phyloP scores from a whole-genome alignment of 2,797 vertebrate species.

The Hydrolagus colliei region DNA sequence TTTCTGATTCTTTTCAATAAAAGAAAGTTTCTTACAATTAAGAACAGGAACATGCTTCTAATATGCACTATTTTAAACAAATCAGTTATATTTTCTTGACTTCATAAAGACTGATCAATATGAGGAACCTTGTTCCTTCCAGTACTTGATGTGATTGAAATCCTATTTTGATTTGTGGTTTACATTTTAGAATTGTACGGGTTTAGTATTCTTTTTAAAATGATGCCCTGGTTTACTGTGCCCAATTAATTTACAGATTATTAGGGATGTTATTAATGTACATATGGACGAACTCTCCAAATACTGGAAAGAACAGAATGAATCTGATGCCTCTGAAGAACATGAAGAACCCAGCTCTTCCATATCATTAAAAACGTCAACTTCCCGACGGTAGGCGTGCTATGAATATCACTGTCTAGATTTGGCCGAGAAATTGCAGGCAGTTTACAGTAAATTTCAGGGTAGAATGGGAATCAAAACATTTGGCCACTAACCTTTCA shows the following conservation, averaged over 20 bases:
- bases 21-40: too few relatives aligned
- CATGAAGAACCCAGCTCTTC: slow-evolving; percentile 43
- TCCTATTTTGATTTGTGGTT: background rate
- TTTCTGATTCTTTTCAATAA: too few relatives aligned
- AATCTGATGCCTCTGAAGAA: slow-evolving; percentile 45
- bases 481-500: too few relatives aligned
- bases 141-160: too few relatives aligned
- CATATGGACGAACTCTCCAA: slow-evolving; percentile 80
- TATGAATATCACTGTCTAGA: slow-evolving; percentile 39
- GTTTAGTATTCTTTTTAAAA: background rate
- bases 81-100: too few relatives aligned
- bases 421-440: background rate
- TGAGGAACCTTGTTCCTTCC: too few relatives aligned
- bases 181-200: too few relatives aligned
- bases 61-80: too few relatives aligned
- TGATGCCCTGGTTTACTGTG: background rate
- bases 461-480: background rate
- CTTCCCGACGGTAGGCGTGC: slow-evolving; percentile 29
- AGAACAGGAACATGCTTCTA: too few relatives aligned
- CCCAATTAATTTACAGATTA: slow-evolving; percentile 62
- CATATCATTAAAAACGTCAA: slow-evolving; percentile 41
- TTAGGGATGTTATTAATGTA: slow-evolving; percentile 88
- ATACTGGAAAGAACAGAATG: slow-evolving; percentile 73
- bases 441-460: background rate
- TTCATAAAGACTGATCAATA: too few relatives aligned